Base-by-base conservation (phyloP, 2,888 invertebrate genomes). In the Choreutis nemorana region DNA sequence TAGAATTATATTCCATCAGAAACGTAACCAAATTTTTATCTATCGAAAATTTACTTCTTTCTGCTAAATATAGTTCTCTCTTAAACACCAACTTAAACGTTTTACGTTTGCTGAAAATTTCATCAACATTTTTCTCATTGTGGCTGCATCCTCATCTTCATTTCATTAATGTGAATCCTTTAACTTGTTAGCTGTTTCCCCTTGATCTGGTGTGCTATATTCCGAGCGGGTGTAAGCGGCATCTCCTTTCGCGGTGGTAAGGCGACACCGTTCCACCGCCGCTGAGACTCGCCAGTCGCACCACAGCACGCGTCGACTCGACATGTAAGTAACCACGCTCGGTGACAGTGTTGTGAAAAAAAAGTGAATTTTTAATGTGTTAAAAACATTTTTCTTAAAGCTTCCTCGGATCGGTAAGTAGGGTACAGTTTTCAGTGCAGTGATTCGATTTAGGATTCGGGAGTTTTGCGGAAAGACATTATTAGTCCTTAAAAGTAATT, bases 271-370 rank as follows among this genome's bases (percentile, higher is more conserved):
- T 32, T 40, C 43, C 51, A 54, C 44, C 56, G 54, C 53, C 50
- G 50, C 58, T 55, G 55, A 39, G 45, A 48, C 45, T 38, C 58
- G 68, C 67, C 77, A 78, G 77, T 78, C 77, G 77, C 77, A 72
- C 67, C 75, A 75, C 73, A 77, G 78, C 75, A 55, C 68, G 73
- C 78, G 77, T 71, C 78, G 78, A 77, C 77, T 78, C 78, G 72
- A 77, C 72, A 78, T 77, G 78, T 78, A 78, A 78, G 78, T 21
- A 23, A 9, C 30, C 55, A 50, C 51, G 48, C 54, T 56, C 55
- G 52, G 7, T 18, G 9, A 23, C 52, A 62, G 68, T 71, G 70
- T 53, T 58, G 65, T 66, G 65, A 56, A 56, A 46, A 48, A 55
- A 31, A 44, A 60, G 60, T 63, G 62, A 43, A 55, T 52, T 53